Percentiles rank a stretch among this genome's conserved stretches.
phyloP scores from a whole-genome alignment of 1,140 invertebrate species.

The Tetramorium simillimum region DNA sequence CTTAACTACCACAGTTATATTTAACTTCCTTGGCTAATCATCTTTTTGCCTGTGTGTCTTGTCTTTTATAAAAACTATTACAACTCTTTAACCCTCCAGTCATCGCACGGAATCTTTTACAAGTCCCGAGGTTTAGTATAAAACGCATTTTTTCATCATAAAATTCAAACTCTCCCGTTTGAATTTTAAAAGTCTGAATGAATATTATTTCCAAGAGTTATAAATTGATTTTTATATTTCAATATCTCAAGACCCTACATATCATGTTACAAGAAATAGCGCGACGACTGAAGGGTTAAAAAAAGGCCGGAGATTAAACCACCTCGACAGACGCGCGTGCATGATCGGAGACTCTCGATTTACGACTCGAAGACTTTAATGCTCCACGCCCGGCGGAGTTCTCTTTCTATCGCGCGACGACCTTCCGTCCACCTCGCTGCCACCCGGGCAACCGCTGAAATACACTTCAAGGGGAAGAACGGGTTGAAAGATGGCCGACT shows the following conservation, averaged over 20 bases:
- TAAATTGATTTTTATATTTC: too few relatives aligned
- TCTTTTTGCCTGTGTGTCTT: not conserved
- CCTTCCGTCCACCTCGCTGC: not conserved
- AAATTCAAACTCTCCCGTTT: too few relatives aligned
- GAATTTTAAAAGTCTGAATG: too few relatives aligned
- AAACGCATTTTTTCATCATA: too few relatives aligned
- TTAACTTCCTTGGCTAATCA: too few relatives aligned
- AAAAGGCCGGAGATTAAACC: not conserved
- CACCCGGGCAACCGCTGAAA: constrained; percentile 19
- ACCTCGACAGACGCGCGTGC: not conserved
- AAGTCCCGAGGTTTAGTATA: too few relatives aligned
- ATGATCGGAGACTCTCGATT: constrained; percentile 50
- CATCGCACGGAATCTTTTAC: too few relatives aligned
- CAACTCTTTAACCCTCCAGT: not conserved
- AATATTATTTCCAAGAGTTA: too few relatives aligned
- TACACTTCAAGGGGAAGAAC: constrained; percentile 19
- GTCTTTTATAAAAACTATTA: not conserved
- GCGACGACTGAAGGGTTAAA: not conserved
- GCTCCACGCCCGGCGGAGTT: constrained; percentile 16
- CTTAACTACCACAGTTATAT: too few relatives aligned
- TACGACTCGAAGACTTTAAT: constrained; percentile 45
- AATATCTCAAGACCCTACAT: too few relatives aligned
- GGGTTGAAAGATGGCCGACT: constrained; percentile 55
- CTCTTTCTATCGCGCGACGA: constrained; percentile 30
- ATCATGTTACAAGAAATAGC: too few relatives aligned